Percentiles rank a stretch among this genome's conserved stretches.
Evolutionary conservation across 2,797 vertebrate species (phyloP).

Genomic region (Lepus townsendii): DNA sequence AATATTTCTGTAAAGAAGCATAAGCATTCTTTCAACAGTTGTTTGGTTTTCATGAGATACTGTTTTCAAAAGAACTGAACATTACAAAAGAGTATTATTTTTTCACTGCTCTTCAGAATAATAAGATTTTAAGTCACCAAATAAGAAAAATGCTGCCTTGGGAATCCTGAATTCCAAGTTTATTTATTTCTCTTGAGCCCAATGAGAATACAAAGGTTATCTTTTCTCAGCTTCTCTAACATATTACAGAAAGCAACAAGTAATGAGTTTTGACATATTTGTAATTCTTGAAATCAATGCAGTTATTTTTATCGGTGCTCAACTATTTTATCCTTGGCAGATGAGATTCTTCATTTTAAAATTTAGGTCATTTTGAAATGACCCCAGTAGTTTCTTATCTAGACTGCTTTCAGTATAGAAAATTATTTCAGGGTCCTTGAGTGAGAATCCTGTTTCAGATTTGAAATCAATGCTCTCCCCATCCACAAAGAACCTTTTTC

Average conservation of each 20-base stretch:
- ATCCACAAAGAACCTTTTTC: neutral
- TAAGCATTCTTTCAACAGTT: neutral
- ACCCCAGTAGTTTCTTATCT: no score
- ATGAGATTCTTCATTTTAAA: no score
- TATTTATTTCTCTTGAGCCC: neutral
- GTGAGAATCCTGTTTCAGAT: neutral
- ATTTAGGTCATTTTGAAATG: no score
- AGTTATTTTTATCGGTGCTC: no score
- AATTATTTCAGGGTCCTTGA: neutral
- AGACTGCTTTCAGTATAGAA: no score
- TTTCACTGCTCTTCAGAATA: neutral
- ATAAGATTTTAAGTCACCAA: neutral
- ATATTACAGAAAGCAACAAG: neutral
- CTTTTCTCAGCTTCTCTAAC: neutral
- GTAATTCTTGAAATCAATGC: neutral
- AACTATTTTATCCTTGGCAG: no score
- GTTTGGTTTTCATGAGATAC: neutral
- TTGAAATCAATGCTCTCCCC: neutral
- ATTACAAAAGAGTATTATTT: neutral
- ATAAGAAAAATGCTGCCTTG: neutral
- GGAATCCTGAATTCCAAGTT: neutral
- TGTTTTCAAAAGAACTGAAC: neutral
- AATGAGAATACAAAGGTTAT: neutral
- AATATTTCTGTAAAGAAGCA: neutral
- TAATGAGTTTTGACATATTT: neutral